phyloP scores from a whole-genome alignment of 2,888 invertebrate genomes.

The Linnaemya vulpina region DNA sequence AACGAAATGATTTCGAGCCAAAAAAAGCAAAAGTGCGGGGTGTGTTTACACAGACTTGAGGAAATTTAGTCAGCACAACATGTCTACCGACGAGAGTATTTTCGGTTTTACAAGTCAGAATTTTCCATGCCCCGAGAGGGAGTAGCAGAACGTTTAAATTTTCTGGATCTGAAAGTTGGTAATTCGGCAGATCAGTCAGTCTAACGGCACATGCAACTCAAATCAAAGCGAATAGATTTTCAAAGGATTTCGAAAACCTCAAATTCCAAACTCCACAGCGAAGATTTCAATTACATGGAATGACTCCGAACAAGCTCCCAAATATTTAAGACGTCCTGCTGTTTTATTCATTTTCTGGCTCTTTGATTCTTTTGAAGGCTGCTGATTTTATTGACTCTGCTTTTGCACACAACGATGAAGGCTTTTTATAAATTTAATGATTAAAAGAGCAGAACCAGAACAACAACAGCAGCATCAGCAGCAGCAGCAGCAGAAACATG shows the following conservation, averaged over 20 bases:
- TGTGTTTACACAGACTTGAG: slow-evolving; percentile 23
- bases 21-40: not conserved
- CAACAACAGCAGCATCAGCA: slow-evolving; percentile 38
- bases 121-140: too few relatives aligned
- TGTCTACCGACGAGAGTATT: not conserved
- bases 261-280: too few relatives aligned
- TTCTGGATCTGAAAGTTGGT: too few relatives aligned
- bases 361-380: not conserved
- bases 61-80: not conserved
- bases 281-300: not conserved
- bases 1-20: slow-evolving; percentile 38
- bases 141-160: too few relatives aligned
- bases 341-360: slow-evolving; percentile 3
- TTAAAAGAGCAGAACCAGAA: slow-evolving; percentile 43
- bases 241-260: too few relatives aligned
- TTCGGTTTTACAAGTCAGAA: not conserved
- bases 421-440: slow-evolving; percentile 53
- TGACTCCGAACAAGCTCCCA: too few relatives aligned
- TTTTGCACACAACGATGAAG: slow-evolving; percentile 47
- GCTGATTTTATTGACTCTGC: slow-evolving; percentile 18
- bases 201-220: too few relatives aligned
- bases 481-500: slow-evolving; percentile 7
- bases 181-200: too few relatives aligned
- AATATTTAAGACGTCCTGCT: slow-evolving; percentile 29
- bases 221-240: too few relatives aligned